Conservation (phyloP, 1,140 invertebrate species). For the Diorhabda sublineata region DNA sequence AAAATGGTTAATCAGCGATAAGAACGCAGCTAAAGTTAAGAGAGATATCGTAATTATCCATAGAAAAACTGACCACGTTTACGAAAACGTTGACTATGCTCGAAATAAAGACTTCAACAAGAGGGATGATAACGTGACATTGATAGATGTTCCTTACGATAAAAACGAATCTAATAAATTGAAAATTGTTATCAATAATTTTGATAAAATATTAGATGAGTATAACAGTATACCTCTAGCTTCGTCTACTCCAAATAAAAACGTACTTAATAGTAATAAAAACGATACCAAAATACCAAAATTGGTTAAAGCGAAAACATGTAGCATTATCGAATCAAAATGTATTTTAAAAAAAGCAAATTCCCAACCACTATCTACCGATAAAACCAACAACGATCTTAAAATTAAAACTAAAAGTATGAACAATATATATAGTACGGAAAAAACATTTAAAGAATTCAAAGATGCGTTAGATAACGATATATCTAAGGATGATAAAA, state of each 20-base stretch:
- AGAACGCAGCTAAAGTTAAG: slow-evolving; percentile 21
- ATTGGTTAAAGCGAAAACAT: slow-evolving; percentile 59
- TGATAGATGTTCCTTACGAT: slow-evolving; percentile 8
- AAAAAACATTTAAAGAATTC: background rate
- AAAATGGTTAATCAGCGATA: slow-evolving; percentile 28
- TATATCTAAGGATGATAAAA: background rate
- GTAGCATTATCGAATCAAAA: slow-evolving; percentile 59
- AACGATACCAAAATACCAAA: slow-evolving; percentile 44
- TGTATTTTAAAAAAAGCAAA: slow-evolving; percentile 55
- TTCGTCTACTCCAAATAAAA: slow-evolving; percentile 5
- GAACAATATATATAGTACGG: slow-evolving; percentile 15
- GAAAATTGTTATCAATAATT: slow-evolving; percentile 58
- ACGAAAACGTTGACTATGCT: slow-evolving; percentile 51
- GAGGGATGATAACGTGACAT: background rate
- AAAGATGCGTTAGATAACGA: background rate
- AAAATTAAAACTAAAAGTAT: slow-evolving; percentile 33
- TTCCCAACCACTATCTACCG: slow-evolving; percentile 21
- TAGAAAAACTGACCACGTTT: slow-evolving; percentile 27
- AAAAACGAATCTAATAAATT: slow-evolving; percentile 53
- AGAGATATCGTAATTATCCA: slow-evolving; percentile 17
- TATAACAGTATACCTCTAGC: slow-evolving; percentile 27
- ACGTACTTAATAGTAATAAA: slow-evolving; percentile 21
- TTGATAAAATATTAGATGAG: slow-evolving; percentile 60
- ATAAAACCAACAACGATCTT: background rate
- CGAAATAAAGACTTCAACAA: background rate